Percentiles rank a stretch among this genome's conserved stretches.
phyloP scores from a whole-genome alignment of 2,113 vertebrate species.

The Garra rufa region DNA sequence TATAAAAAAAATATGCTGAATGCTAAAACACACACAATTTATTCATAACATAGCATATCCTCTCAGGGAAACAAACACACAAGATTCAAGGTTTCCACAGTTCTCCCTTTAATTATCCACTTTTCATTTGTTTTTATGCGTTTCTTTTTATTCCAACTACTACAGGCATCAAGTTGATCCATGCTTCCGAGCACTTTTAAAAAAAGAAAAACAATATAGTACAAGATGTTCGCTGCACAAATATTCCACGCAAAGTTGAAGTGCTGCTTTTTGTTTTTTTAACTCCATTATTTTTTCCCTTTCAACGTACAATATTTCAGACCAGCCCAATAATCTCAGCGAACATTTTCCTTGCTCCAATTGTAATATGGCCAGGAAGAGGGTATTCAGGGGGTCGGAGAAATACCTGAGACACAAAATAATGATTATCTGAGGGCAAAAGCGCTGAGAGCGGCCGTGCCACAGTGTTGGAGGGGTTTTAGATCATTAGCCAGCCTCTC shows the following conservation, averaged over 20 bases:
- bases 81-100: not conserved
- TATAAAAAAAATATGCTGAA: not conserved
- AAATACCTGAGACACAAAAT: constrained; percentile 69
- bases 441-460: constrained; percentile 79
- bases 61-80: not conserved
- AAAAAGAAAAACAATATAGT: constrained; percentile 4
- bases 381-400: constrained; percentile 74
- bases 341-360: constrained; percentile 67
- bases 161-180: not conserved
- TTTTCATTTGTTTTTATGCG: not conserved
- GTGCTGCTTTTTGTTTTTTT: constrained; percentile 53
- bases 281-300: constrained; percentile 62
- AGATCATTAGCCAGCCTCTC: constrained; percentile 90
- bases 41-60: not conserved
- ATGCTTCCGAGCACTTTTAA: not conserved
- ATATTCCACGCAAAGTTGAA: not conserved
- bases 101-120: not conserved
- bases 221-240: not conserved
- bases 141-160: not conserved
- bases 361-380: constrained; percentile 69
- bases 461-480: constrained; percentile 86
- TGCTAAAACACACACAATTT: not conserved
- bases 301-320: constrained; percentile 58
- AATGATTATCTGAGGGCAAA: constrained; percentile 80
- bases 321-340: constrained; percentile 60